Conservation (phyloP, 2,797 vertebrate species). For the Sebastes jordani region DNA sequence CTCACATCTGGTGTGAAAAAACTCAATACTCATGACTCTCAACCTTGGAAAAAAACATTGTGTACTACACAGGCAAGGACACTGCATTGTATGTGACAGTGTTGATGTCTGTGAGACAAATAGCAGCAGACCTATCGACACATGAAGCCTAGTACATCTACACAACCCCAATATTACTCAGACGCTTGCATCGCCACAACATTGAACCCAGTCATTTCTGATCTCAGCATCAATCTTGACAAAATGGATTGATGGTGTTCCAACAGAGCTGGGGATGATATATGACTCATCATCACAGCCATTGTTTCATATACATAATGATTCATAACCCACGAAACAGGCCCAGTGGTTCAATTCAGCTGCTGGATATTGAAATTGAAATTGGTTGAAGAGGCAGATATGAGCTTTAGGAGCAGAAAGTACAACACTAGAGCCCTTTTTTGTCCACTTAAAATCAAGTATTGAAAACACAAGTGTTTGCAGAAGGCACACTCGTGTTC, state of each 20-base stretch:
- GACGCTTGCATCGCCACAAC: not conserved
- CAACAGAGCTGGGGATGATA: not conserved
- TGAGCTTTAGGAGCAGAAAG: not conserved
- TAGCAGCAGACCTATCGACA: not conserved
- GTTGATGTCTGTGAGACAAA: slow-evolving; percentile 26
- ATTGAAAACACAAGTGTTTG: slow-evolving; percentile 1
- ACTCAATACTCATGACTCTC: slow-evolving; percentile 29
- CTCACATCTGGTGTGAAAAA: slow-evolving; percentile 13
- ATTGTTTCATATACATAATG: slow-evolving; percentile 4
- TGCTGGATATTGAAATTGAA: not conserved
- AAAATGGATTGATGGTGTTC: not conserved
- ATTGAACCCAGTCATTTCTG: not conserved
- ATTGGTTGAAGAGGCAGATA: not conserved
- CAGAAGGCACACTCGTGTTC: not conserved
- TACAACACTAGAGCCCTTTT: not conserved
- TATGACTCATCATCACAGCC: not conserved
- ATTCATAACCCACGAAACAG: slow-evolving; percentile 15
- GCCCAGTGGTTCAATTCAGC: not conserved
- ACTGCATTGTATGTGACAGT: not conserved
- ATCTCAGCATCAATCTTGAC: not conserved
- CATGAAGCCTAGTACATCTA: not conserved
- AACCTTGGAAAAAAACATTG: not conserved
- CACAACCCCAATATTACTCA: slow-evolving; percentile 11
- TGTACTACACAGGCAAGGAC: slow-evolving; percentile 8
- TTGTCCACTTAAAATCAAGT: not conserved